Evolutionary conservation across 1,140 invertebrate species (phyloP).

Genomic region (Magallana angulata): DNA sequence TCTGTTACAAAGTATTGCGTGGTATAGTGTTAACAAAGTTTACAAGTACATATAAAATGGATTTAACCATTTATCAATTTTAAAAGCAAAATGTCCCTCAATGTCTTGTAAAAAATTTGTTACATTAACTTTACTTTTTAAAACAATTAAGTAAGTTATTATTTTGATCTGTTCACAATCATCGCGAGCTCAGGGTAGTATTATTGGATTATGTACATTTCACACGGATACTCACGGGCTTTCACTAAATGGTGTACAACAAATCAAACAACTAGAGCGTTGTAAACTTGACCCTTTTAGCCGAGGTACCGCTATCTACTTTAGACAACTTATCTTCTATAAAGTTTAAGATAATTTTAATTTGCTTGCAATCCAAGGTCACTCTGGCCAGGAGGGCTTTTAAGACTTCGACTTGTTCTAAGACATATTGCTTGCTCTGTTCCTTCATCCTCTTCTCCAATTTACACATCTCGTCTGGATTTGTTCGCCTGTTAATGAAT

Average conservation of each 20-base stretch:
- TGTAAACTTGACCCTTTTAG: constrained; percentile 23
- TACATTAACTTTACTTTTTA: no score
- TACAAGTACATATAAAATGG: background rate
- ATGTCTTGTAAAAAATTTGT: no score
- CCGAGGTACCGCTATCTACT: constrained; percentile 7
- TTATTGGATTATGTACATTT: no score
- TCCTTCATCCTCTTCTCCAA: constrained; percentile 10
- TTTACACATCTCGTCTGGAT: background rate
- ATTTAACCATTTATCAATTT: background rate
- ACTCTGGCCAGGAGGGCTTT: constrained; percentile 8
- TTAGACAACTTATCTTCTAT: background rate
- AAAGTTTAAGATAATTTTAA: background rate
- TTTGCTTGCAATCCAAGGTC: background rate
- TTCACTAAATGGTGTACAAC: no score
- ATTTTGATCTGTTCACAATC: no score
- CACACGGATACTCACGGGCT: no score
- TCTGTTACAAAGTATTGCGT: no score
- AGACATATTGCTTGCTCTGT: background rate
- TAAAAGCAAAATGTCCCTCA: no score
- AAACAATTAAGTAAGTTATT: no score
- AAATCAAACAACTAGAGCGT: background rate
- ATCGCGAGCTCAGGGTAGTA: no score
- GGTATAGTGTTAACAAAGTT: no score
- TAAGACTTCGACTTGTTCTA: constrained; percentile 17
- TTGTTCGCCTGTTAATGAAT: background rate